Base-by-base conservation (phyloP, 92 coral and sea anemone genomes). In the Siderastrea siderea region DNA sequence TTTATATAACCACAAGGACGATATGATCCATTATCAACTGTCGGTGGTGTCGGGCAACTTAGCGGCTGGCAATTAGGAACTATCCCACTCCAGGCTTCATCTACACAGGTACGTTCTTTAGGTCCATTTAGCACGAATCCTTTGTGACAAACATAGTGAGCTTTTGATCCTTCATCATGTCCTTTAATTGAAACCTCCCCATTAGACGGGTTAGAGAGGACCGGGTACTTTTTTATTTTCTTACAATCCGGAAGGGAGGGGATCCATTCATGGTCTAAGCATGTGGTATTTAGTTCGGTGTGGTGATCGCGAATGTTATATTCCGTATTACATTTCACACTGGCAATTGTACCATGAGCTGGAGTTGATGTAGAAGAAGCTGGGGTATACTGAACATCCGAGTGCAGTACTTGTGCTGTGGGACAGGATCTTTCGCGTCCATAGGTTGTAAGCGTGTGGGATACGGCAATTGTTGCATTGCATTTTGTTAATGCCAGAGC, bases 181-280 rank as follows among this genome's bases (percentile, higher is more conserved):
- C 76, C 77, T 17, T 77, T 66, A 11, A 13, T 43, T 7, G 77
- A 66, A 52, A 86, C 61, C 7, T 76, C 43, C 44, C 89, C 89
- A 47, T 86, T 77, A 8, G 13, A 9, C 12, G 89, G 89, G 1
- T 55, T 60, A 2, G 49, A 6, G 44, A 64, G 81, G 6, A 3
- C 55, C 1, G 88, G 88, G 48, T 82, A 84, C 9, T 44, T 73
- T 47, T 67, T 26, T 53, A 74, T 76, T 49, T 11, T 71, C 14
- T 6, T 5, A 16, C 89, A 86, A 13, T 9, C 11, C 2, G 89
- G 89, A 1, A 76, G 46, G 6, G 73, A 1, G 13, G 89, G 88
- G 17, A 51, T 78, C 88, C 88, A 84, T 10, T 74, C 26, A 5
- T 50, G n/a, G 50, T 84, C 88, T 49, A 86, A 59, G 44, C 89